Evolutionary conservation across 2,797 vertebrate species (phyloP).

Genomic region (Cynopterus sphinx): DNA sequence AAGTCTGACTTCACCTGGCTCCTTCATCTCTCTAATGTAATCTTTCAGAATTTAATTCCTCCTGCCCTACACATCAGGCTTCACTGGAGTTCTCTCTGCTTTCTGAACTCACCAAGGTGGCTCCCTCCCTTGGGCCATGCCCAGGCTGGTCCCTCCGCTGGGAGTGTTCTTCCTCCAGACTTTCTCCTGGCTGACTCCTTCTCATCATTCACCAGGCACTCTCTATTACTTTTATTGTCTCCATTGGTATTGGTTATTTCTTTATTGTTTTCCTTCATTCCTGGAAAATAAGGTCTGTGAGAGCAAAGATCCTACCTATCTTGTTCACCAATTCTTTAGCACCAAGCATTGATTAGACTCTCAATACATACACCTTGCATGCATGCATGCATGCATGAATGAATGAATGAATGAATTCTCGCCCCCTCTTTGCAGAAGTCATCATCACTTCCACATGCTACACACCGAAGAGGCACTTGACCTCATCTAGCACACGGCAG

Average conservation of each 20-base stretch:
- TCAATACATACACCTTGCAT: accelerated
- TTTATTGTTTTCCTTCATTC: neutral
- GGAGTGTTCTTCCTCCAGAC: neutral
- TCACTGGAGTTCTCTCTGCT: neutral
- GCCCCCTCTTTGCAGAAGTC: neutral
- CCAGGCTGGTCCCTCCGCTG: neutral
- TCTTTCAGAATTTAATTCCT: neutral
- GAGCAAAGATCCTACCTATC: neutral
- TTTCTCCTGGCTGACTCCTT: neutral
- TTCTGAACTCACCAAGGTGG: neutral
- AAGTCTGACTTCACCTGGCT: neutral
- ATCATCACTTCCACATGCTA: neutral
- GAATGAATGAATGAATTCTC: neutral
- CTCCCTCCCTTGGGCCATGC: neutral
- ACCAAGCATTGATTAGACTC: neutral
- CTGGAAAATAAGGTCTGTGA: neutral
- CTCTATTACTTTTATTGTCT: neutral
- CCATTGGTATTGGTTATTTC: neutral
- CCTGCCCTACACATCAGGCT: accelerated
- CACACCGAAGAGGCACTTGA: neutral
- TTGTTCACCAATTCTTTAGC: neutral
- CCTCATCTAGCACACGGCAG: neutral
- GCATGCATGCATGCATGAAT: no score
- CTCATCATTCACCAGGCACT: neutral
- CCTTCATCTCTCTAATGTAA: neutral